Evolutionary conservation across 2,797 vertebrate species (phyloP), one percentile per base, ranked within the genome.

Genomic region (Sebastes cheni): DNA sequence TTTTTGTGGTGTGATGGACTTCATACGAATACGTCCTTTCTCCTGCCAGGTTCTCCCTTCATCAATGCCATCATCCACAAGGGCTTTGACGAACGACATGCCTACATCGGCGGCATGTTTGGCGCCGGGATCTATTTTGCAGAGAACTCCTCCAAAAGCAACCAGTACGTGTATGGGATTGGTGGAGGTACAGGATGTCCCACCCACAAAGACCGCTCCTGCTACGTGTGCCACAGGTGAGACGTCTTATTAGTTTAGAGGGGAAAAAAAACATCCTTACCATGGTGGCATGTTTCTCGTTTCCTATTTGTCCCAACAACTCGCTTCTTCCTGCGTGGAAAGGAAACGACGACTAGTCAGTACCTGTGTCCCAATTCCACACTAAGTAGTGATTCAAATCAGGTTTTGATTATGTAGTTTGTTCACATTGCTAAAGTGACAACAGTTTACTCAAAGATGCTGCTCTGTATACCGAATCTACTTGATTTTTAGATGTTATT

Each of bases 51-150:
- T 60, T 99, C 99, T 86, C 99, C 99, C 29, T 99, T 99, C 92
- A 99, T 99, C 89, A 99, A 99, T 54, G 99, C 99, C 83, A 99
- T 99, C 88, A 99, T 99, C 92, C 98, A 99, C 78, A 99, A 99
- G 95, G 99, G 99, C 30, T 99, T 99, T 84, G 99, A 99, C 84
- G 99, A 99, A 88, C 96, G 99, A 3, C 99, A 99, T 20, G 99
- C 99, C 1, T 99, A 99, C 88, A 99, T 99, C 22, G 99, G 99
- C 18, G 99, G 99, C 55, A 99, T 99, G 98, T 99, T 99, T 79
- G 99, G 99, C 20, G 99, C 99, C 2, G 99, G 99, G 13, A 99
- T 99, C 93, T 99, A 99, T 86, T 99, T 99, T 54, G 99, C 99
- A 0, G 98, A 99, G 94, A 99, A 99, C 93, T 99, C 98, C 5